Conservation (phyloP, 2,113 vertebrate species). For the Elaphurus davidianus region DNA sequence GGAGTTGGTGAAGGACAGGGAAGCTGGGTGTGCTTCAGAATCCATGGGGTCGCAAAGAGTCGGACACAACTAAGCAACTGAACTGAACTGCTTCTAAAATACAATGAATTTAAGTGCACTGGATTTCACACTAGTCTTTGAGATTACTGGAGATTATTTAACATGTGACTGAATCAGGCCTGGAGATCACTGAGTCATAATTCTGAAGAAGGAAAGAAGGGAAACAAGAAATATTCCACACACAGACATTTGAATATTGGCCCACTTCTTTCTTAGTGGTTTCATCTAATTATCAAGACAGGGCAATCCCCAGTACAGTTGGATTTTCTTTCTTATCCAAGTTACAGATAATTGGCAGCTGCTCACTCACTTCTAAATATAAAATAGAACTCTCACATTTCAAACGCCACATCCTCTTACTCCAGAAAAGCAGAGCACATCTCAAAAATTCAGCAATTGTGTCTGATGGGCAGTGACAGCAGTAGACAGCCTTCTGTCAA, state of each 20-base stretch:
- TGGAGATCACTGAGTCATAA: background rate
- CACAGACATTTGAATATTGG: background rate
- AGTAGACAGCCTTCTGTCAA: constrained; percentile 25
- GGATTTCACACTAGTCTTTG: background rate
- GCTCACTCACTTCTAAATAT: constrained; percentile 42
- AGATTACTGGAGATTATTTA: background rate
- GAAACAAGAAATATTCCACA: background rate
- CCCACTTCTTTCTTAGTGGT: background rate
- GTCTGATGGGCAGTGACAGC: constrained; percentile 40
- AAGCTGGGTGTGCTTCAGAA: background rate
- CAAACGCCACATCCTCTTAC: constrained; percentile 31
- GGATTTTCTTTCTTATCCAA: background rate
- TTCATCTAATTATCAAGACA: background rate
- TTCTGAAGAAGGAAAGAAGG: background rate
- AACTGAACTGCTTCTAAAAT: background rate
- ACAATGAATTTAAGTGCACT: background rate
- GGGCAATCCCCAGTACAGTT: background rate
- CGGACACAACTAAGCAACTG: background rate
- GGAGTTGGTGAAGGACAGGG: background rate
- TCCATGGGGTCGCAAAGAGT: background rate
- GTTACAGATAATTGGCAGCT: constrained; percentile 1
- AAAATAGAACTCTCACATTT: constrained; percentile 42
- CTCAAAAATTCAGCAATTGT: constrained; percentile 24
- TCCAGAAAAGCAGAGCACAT: background rate
- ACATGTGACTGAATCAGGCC: background rate